These are phyloP conservation scores for Scomberomorus guttatus DNA, from an alignment of 2,797 vertebrate species.

Conservation along the genomic window DNA sequence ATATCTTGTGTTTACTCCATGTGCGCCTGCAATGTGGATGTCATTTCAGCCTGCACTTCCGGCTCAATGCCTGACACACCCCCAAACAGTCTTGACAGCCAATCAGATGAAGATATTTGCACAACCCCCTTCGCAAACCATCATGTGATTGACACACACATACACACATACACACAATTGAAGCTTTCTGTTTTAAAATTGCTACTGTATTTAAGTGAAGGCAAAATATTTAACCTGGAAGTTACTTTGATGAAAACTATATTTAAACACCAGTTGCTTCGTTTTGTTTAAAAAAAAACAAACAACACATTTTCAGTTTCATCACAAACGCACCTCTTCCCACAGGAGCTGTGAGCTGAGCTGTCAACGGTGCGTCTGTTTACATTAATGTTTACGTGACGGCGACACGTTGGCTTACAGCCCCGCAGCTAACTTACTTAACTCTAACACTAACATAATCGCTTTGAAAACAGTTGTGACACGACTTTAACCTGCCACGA, in stretches of 20 bases:
- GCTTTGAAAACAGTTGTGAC: not conserved
- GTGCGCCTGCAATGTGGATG: conserved; percentile 67
- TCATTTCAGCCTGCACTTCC: conserved; percentile 72
- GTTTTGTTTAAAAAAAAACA: not conserved
- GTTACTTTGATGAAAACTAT: too few species aligned
- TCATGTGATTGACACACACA: conserved; percentile 48
- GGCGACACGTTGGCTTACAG: conserved; percentile 48
- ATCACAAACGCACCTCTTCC: conserved; percentile 15
- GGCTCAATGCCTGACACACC: conserved; percentile 57
- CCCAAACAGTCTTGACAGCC: conserved; percentile 67
- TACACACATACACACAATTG: conserved; percentile 25
- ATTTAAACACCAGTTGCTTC: not conserved
- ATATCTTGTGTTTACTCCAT: conserved; percentile 75
- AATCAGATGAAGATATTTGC: conserved; percentile 58
- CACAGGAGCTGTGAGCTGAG: conserved; percentile 12
- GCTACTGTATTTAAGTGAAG: not conserved
- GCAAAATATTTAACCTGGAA: not conserved
- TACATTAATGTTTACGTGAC: conserved; percentile 71
- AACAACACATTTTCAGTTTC: not conserved
- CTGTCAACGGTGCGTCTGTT: conserved; percentile 72
- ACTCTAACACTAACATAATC: conserved; percentile 5
- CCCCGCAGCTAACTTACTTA: not conserved
- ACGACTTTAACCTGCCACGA: not conserved
- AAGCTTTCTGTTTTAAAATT: conserved; percentile 20
- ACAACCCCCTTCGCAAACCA: conserved; percentile 10